These are phyloP conservation scores for Patella vulgata DNA, from an alignment of 1,140 invertebrate species.

Conservation along the genomic window DNA sequence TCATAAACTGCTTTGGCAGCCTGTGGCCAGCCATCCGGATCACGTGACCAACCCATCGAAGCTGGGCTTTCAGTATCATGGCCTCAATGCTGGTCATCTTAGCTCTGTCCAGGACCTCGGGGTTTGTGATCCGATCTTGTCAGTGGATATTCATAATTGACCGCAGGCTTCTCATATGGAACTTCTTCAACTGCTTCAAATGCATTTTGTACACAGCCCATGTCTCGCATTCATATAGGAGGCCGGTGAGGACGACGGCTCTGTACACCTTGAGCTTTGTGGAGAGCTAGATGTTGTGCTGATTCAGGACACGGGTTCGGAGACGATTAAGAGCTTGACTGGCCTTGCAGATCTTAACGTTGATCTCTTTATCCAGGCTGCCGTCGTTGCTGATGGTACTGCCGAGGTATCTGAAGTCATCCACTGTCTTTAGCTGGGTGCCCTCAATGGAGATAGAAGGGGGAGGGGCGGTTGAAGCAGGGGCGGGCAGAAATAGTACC, in stretches of 20 bases:
- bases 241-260: conserved; percentile 19
- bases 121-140: conserved; percentile 14
- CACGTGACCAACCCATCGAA: no score
- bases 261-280: conserved; percentile 12
- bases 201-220: conserved; percentile 16
- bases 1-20: background rate
- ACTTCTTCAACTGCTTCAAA: conserved; percentile 9
- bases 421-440: conserved; percentile 4
- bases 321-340: conserved; percentile 16
- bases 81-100: no score
- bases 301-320: no score
- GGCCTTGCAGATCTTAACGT: conserved; percentile 25
- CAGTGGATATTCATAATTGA: conserved; percentile 7
- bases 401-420: conserved; percentile 26
- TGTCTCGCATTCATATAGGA: conserved; percentile 15
- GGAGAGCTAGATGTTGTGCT: no score
- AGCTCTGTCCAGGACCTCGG: conserved; percentile 8
- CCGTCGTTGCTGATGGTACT: conserved; percentile 14
- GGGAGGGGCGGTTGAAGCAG: no score
- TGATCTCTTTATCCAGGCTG: conserved; percentile 16
- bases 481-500: conserved; percentile 3
- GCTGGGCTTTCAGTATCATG: no score
- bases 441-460: conserved; percentile 15
- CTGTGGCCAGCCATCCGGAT: background rate
- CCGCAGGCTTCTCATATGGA: conserved; percentile 15